Base-by-base conservation (phyloP, 2,888 invertebrate genomes). In the Philaethria dido region DNA sequence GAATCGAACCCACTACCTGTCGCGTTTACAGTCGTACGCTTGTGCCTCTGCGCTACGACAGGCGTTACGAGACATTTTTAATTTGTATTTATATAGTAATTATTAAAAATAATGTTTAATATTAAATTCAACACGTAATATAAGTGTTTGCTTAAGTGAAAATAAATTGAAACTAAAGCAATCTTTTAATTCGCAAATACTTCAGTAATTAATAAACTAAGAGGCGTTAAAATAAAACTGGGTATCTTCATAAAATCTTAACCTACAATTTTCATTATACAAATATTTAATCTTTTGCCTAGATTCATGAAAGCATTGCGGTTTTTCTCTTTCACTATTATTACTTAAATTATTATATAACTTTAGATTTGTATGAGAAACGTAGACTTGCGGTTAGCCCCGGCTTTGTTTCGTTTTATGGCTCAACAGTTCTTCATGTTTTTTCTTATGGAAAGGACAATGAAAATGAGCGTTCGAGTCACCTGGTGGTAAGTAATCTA, bases 271-370 rank as follows among this genome's bases (percentile, higher is more conserved):
- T 50, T 50, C 29, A 50, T 50, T 50, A 50, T 29, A 50, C 9
- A 50, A 52, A 36, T 50, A 44, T 61, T 61, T 66, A 45, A 61
- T 66, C 44, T 66, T 50, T 52, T 36, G 52, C 60, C n/a, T 44
- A 52, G 60, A 65, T 64, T 55, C 44, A 18, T 55, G 47, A 55
- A 20, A 64, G 42, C 50, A 29, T 52, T 52, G 52, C 29, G 44
- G 29, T 18, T 54, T 36, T 52, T 18, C 50, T 29, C n/a, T 8
- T 14, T 4, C 25, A 9, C 50, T 50, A 50, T 50, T 33, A 52
- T 52, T 29, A 52, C 16, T 16, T 52, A 54, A 54, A 45, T 45
- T 52, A 33, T 16, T 11, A 16, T 16, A 16, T 25, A 50, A 52
- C 16, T 52, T 52, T 33, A 33, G 16, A 33, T 33, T 52, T 52